Percentiles rank a stretch among this genome's conserved stretches.
These are phyloP conservation scores for Zaprionus camerounensis DNA, from an alignment of 1,140 invertebrate species.

Conservation along the genomic window DNA sequence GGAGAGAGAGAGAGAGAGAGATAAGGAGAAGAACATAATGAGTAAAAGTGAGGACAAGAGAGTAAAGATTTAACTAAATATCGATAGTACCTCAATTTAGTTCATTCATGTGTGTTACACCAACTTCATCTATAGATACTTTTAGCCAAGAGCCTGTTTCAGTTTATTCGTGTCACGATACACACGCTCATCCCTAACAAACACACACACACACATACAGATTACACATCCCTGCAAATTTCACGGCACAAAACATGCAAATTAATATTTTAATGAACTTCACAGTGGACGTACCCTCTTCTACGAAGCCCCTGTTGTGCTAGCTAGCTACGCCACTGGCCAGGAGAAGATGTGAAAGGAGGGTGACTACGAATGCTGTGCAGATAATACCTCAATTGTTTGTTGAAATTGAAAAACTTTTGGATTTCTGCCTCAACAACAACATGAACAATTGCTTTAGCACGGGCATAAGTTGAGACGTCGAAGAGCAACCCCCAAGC, in stretches of 20 bases:
- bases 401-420: conserved; percentile 81
- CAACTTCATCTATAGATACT: no score
- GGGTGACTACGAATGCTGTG: conserved; percentile 1
- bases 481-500: background rate
- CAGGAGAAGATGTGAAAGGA: background rate
- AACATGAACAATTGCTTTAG: conserved; percentile 38
- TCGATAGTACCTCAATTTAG: background rate
- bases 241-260: conserved; percentile 67
- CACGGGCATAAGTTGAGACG: conserved; percentile 56
- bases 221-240: conserved; percentile 9
- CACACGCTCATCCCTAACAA: background rate
- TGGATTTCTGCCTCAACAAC: conserved; percentile 46
- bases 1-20: background rate
- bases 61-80: conserved; percentile 9
- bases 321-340: conserved; percentile 9
- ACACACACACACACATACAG: conserved; percentile 3
- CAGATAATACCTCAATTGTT: conserved; percentile 81
- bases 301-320: no score
- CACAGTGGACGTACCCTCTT: no score
- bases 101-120: no score
- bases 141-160: background rate
- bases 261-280: conserved; percentile 80
- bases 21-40: background rate
- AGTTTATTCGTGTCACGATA: background rate
- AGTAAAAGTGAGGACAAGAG: conserved; percentile 24